A percentile compares a stretch with the other conserved stretches of the same genome.
phyloP scores from a whole-genome alignment of 1,140 invertebrate species.

The Holcopasites calliopsidis region DNA sequence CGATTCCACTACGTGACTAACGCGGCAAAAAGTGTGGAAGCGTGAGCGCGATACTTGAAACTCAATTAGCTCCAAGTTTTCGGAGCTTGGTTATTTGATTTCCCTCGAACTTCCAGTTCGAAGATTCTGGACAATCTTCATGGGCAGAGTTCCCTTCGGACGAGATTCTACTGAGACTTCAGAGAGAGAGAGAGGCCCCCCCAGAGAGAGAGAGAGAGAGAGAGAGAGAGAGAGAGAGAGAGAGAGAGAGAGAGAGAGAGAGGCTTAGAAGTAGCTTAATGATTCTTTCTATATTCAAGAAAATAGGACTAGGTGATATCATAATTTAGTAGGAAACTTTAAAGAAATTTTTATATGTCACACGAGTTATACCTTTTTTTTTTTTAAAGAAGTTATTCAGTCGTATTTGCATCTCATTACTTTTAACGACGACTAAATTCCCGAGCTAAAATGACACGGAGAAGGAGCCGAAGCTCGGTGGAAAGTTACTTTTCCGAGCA shows the following conservation, averaged over 20 bases:
- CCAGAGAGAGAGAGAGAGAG: too few species aligned
- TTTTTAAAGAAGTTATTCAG: too few species aligned
- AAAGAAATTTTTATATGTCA: too few species aligned
- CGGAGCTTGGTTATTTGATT: slow-evolving; percentile 12
- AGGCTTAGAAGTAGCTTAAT: too few species aligned
- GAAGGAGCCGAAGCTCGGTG: background rate
- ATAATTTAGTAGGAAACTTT: too few species aligned
- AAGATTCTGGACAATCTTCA: slow-evolving; percentile 4
- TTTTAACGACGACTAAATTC: slow-evolving; percentile 17
- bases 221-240: too few species aligned
- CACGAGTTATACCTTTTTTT: too few species aligned
- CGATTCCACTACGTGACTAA: background rate
- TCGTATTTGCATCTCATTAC: slow-evolving; percentile 30
- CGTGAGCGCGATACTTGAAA: background rate
- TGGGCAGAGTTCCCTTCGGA: background rate
- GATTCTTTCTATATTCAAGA: too few species aligned
- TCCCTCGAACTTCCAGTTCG: background rate
- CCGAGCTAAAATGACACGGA: background rate
- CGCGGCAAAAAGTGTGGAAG: background rate
- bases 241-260: too few species aligned
- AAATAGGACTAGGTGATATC: too few species aligned
- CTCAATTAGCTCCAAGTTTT: background rate
- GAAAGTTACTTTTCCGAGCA: background rate
- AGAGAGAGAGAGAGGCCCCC: too few species aligned
- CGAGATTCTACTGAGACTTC: background rate